phyloP scores from a whole-genome alignment of 2,113 vertebrate species.

The Shinisaurus crocodilurus region DNA sequence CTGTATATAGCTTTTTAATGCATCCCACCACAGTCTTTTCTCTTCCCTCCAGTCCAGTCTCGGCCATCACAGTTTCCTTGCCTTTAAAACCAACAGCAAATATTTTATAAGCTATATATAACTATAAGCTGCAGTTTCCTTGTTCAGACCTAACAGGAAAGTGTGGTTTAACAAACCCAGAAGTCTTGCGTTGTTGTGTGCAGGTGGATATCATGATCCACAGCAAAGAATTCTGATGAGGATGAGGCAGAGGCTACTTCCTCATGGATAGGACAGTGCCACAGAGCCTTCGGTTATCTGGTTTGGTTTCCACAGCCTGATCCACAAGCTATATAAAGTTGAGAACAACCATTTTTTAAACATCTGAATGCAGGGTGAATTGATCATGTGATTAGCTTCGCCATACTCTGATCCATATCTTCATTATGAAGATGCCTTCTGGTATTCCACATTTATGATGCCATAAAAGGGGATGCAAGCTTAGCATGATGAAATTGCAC shows the following conservation, averaged over 20 bases:
- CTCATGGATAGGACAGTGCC: no score
- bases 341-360: background rate
- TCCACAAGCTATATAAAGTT: background rate
- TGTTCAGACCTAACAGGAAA: background rate
- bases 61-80: constrained; percentile 56
- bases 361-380: background rate
- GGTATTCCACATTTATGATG: no score
- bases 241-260: no score
- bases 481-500: background rate
- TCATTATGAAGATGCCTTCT: no score
- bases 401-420: background rate
- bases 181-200: background rate
- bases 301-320: background rate
- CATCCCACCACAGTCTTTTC: constrained; percentile 18
- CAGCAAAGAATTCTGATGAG: no score
- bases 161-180: background rate
- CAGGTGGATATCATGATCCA: no score
- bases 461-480: background rate
- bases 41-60: background rate
- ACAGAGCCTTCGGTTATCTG: background rate
- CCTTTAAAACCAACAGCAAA: constrained; percentile 61
- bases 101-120: no score
- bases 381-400: background rate
- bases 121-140: background rate
- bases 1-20: constrained; percentile 6